phyloP scores from a whole-genome alignment of 1,140 invertebrate genomes.

The Conopomorpha cramerella region DNA sequence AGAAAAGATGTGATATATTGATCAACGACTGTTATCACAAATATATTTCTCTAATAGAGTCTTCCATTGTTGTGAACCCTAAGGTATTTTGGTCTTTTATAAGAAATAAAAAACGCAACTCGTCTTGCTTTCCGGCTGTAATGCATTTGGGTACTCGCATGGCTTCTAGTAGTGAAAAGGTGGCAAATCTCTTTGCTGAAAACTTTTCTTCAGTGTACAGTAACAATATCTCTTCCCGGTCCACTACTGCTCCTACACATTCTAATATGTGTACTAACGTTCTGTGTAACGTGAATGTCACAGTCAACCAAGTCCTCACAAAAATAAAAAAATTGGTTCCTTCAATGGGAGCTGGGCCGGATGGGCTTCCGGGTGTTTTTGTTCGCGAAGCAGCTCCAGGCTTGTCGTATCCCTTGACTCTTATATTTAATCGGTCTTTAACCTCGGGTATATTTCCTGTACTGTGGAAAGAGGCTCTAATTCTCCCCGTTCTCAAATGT shows the following conservation, averaged over 20 bases:
- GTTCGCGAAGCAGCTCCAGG: not conserved
- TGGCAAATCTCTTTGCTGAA: slow-evolving; percentile 5
- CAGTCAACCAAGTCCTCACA: too few relatives aligned
- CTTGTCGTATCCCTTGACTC: slow-evolving; percentile 2
- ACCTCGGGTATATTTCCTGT: slow-evolving; percentile 6
- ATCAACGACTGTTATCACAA: slow-evolving; percentile 2
- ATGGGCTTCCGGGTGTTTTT: slow-evolving; percentile 7
- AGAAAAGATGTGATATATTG: slow-evolving; percentile 3
- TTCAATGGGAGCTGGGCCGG: slow-evolving; percentile 3
- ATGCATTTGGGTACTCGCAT: slow-evolving; percentile 1
- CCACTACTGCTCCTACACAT: not conserved
- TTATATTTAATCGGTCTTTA: slow-evolving; percentile 10
- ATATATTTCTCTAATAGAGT: slow-evolving; percentile 5
- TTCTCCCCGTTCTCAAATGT: slow-evolving; percentile 9
- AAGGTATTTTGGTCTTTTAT: slow-evolving; percentile 8
- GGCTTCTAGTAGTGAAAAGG: slow-evolving; percentile 1
- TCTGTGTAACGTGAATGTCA: not conserved
- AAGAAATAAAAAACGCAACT: slow-evolving; percentile 6
- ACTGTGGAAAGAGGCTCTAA: slow-evolving; percentile 10
- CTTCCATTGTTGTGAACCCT: slow-evolving; percentile 6
- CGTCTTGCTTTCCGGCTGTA: slow-evolving; percentile 3
- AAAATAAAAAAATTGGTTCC: slow-evolving; percentile 2
- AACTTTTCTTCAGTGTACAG: slow-evolving; percentile 2
- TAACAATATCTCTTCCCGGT: not conserved
- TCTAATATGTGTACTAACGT: not conserved